Evolutionary conservation across 2,113 vertebrate species (phyloP).

Genomic region (Cranoglanis bouderius): DNA sequence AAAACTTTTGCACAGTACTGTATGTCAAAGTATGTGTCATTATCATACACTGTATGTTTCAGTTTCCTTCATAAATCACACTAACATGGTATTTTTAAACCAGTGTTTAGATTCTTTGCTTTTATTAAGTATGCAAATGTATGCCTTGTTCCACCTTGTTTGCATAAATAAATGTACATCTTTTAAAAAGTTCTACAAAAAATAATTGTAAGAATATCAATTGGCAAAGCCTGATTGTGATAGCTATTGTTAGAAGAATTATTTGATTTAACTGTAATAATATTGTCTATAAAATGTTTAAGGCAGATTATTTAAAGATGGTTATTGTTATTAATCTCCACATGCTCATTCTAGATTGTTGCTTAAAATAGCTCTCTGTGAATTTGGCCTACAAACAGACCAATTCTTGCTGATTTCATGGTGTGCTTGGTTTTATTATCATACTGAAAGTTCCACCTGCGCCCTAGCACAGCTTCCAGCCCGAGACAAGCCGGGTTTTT

Average conservation of each 20-base stretch:
- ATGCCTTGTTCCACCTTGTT: not conserved
- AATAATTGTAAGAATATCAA: not conserved
- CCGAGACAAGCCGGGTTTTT: constrained; percentile 15
- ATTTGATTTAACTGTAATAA: not conserved
- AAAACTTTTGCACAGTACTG: too few species aligned
- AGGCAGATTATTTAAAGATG: not conserved
- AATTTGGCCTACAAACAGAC: constrained; percentile 10
- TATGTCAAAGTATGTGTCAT: not conserved
- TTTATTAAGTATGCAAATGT: not conserved
- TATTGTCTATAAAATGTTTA: not conserved
- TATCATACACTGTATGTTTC: not conserved
- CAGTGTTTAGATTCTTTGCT: not conserved
- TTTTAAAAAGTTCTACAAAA: not conserved
- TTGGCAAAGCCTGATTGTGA: not conserved
- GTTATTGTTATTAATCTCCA: not conserved
- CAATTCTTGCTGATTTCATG: constrained; percentile 31
- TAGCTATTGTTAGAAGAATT: not conserved
- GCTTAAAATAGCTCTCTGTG: constrained; percentile 9
- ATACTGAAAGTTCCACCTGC: constrained; percentile 24
- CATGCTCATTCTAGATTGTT: not conserved
- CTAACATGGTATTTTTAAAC: not conserved
- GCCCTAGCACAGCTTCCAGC: constrained; percentile 21
- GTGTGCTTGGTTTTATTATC: constrained; percentile 27
- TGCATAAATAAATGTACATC: too few species aligned
- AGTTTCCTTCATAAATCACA: not conserved